phyloP scores from a whole-genome alignment of 2,797 vertebrate species.

The Apodemus agrarius region DNA sequence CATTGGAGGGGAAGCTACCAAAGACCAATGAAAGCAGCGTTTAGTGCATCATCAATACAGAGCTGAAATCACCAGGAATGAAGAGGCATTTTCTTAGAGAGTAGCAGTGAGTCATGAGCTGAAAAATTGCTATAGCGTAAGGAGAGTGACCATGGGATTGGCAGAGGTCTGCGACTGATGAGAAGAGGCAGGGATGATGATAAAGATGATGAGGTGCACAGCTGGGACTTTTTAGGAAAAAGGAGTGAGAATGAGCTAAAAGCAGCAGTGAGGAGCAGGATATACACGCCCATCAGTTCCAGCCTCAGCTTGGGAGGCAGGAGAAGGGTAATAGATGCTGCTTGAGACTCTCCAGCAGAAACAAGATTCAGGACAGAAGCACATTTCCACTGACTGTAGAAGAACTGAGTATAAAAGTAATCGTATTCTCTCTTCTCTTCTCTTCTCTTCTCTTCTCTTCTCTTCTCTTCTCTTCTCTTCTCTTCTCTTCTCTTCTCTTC shows the following conservation, averaged over 20 bases:
- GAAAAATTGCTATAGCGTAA: background rate
- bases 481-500: background rate
- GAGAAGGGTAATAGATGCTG: no score
- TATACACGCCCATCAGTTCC: background rate
- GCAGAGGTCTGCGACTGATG: background rate
- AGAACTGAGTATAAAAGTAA: background rate
- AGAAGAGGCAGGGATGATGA: background rate
- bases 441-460: rapidly evolving
- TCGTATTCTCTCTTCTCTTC: no score
- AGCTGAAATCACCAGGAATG: background rate
- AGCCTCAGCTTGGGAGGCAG: background rate
- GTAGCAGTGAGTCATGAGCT: background rate
- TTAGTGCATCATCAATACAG: background rate
- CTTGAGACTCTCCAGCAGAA: background rate
- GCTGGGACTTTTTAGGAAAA: background rate
- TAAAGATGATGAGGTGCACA: background rate
- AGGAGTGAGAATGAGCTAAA: background rate
- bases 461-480: background rate
- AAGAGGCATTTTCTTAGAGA: background rate
- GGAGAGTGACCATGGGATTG: background rate
- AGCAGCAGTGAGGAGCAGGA: background rate
- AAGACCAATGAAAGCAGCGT: background rate
- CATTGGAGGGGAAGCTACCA: background rate
- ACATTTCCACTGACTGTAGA: background rate
- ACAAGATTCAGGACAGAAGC: background rate